Evolutionary conservation across 2,797 vertebrate genomes (phyloP).

Genomic region (Scarus forsteni): DNA sequence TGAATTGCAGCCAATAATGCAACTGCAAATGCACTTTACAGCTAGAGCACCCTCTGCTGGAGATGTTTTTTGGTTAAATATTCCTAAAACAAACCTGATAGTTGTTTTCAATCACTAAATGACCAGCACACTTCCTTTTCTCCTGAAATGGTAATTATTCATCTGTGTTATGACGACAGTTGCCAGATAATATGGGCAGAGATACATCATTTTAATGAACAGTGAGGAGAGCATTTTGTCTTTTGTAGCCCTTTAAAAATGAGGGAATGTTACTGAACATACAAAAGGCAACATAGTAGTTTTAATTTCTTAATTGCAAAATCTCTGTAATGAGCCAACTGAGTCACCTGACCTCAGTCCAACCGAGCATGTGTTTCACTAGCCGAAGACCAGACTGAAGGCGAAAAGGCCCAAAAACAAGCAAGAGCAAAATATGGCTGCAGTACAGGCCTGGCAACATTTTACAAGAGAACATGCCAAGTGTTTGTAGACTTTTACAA

Average conservation of each 20-base stretch:
- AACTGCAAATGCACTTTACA: too few relatives aligned
- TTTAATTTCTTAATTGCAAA: conserved; percentile 9
- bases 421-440: conserved; percentile 61
- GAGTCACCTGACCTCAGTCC: conserved; percentile 61
- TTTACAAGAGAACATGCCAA: conserved; percentile 59
- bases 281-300: not conserved
- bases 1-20: too few relatives aligned
- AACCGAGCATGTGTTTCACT: conserved; percentile 67
- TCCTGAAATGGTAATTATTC: too few relatives aligned
- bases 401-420: conserved; percentile 62
- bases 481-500: conserved; percentile 53
- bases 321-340: conserved; percentile 40
- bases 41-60: too few relatives aligned
- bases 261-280: not conserved
- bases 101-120: too few relatives aligned
- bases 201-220: too few relatives aligned
- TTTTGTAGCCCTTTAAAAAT: not conserved
- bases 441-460: conserved; percentile 64
- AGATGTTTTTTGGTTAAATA: too few relatives aligned
- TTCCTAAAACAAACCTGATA: too few relatives aligned
- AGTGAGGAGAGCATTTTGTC: too few relatives aligned
- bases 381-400: conserved; percentile 62
- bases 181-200: too few relatives aligned
- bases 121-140: too few relatives aligned
- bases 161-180: too few relatives aligned